Base-by-base conservation (phyloP, 2,797 vertebrate genomes). In the Poliocrania exsul region DNA sequence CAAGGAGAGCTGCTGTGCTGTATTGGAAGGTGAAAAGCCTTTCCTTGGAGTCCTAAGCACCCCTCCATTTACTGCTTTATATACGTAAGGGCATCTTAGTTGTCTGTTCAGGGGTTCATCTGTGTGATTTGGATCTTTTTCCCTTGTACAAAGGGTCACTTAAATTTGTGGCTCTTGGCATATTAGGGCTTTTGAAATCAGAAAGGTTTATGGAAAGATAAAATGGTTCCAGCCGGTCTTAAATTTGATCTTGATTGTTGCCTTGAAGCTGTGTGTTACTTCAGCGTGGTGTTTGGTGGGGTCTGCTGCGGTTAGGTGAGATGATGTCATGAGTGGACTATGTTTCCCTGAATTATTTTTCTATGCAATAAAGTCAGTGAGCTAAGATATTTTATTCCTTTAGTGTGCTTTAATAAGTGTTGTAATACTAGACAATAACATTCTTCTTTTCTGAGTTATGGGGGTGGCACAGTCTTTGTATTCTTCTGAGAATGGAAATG, bases 1-100 rank as follows among this genome's bases (percentile, higher is more conserved):
- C 94, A 65, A 92, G 91, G 73, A 86, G 53, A 67, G 58, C 25
- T 78, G 75, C 81, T 87, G 47, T 89, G 71, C 81, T 74, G n/a
- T 26, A 3, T 11, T 58, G 2, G 3, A 44, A 62, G 75, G 65
- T 84, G 61, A 46, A 6, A 24, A 62, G 79, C 42, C 49, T 56
- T 44, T 66, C 40, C 40, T 73, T 51, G 6, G 2, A 38, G 31
- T 64, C 40, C n/a, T 26, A 20, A 86, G 19, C 21, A 33, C 11
- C 25, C 6, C 37, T 87, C 19, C 9, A 7, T 28, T 61, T 67
- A 53, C 40, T 14, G 64, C 83, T 62, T 64, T 33, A 5, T 33
- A 5, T 28, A 23, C 11, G 11, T 49, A 64, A 66, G 23, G 46
- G 23, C 61, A 31, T 73, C 70, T 58, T 12, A 31, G 37, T 19